These are phyloP conservation scores for Cybosia mesomella DNA, from an alignment of 2,888 invertebrate species.

Conservation along the genomic window DNA sequence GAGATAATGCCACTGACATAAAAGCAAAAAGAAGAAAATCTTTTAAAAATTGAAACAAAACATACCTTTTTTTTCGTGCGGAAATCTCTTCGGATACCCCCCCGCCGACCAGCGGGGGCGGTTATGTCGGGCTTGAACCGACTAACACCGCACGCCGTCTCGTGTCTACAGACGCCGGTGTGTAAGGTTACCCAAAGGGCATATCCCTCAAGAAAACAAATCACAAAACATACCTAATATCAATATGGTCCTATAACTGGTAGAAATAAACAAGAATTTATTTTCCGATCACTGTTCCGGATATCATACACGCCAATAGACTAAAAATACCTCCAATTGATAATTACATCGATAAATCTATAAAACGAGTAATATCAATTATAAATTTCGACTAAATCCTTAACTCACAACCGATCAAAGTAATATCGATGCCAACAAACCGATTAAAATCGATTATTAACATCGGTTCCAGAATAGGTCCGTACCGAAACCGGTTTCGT, in stretches of 20 bases:
- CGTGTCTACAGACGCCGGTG: too few relatives aligned
- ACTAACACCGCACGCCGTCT: too few relatives aligned
- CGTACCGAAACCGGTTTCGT: slow-evolving; percentile 44
- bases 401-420: slow-evolving; percentile 20
- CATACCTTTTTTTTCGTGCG: too few relatives aligned
- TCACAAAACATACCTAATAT: too few relatives aligned
- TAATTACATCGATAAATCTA: slow-evolving; percentile 18
- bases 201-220: too few relatives aligned
- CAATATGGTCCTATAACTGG: not conserved
- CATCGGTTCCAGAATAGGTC: slow-evolving; percentile 35
- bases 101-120: too few relatives aligned
- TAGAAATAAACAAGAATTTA: slow-evolving; percentile 1
- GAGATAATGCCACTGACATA: too few relatives aligned
- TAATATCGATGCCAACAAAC: slow-evolving; percentile 9
- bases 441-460: slow-evolving; percentile 17
- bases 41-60: too few relatives aligned
- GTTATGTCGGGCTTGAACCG: too few relatives aligned
- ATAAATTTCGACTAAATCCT: slow-evolving; percentile 11
- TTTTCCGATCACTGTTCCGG: slow-evolving; percentile 1
- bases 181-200: too few relatives aligned
- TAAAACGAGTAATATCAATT: slow-evolving; percentile 18
- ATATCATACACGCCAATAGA: slow-evolving; percentile 6
- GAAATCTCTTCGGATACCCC: too few relatives aligned
- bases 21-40: too few relatives aligned
- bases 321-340: slow-evolving; percentile 1